Evolutionary conservation across 2,888 invertebrate species (phyloP).

Genomic region (Drosophila picticornis): DNA sequence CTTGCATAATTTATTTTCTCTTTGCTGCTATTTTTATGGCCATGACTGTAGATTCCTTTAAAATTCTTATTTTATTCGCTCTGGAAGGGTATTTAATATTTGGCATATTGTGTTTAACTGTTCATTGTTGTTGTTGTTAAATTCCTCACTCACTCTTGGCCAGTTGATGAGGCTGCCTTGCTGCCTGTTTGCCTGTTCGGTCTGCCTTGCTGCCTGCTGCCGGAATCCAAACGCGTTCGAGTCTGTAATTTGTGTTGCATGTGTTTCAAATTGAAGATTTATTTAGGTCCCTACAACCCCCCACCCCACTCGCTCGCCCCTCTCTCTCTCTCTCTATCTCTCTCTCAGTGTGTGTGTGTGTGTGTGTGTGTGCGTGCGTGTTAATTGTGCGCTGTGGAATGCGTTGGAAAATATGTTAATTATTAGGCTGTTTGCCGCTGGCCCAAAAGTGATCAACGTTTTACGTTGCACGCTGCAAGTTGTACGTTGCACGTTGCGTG

Average conservation of each 20-base stretch:
- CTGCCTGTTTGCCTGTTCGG: slow-evolving; percentile 1
- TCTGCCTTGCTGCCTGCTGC: slow-evolving; percentile 45
- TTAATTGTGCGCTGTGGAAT: slow-evolving; percentile 82
- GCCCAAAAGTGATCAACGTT: slow-evolving; percentile 32
- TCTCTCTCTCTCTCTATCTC: neutral
- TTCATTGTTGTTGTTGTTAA: slow-evolving; percentile 48
- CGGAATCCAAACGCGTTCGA: slow-evolving; percentile 66
- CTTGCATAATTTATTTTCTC: neutral
- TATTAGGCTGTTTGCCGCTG: slow-evolving; percentile 72
- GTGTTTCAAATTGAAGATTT: slow-evolving; percentile 81
- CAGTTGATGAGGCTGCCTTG: slow-evolving; percentile 68
- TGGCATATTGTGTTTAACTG: slow-evolving; percentile 1
- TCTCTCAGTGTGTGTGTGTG: slow-evolving; percentile 3
- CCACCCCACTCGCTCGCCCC: slow-evolving; percentile 1
- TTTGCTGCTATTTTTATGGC: neutral
- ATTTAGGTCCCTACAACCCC: slow-evolving; percentile 50
- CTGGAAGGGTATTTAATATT: slow-evolving; percentile 12
- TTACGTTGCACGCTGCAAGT: slow-evolving; percentile 23
- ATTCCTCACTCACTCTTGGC: slow-evolving; percentile 55
- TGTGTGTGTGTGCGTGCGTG: slow-evolving; percentile 65
- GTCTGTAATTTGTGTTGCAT: slow-evolving; percentile 80
- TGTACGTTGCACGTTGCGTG: slow-evolving; percentile 23
- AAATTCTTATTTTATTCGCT: no score
- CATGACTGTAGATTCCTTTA: neutral
- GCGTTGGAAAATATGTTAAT: slow-evolving; percentile 82